Conservation (phyloP, 2,797 vertebrate species). For the Zenarchopterus dispar region DNA sequence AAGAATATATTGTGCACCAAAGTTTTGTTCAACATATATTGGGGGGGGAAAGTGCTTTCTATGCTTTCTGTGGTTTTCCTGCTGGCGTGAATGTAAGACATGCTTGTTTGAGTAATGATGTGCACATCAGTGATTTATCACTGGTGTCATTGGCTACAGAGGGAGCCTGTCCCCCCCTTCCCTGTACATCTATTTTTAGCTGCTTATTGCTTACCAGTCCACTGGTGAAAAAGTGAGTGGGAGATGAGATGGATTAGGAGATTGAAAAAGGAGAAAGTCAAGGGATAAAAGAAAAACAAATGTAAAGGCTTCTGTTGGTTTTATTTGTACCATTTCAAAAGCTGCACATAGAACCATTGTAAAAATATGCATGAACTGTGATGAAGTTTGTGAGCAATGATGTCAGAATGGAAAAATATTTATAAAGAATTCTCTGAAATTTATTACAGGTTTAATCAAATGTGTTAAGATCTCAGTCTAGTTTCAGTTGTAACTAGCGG, state of each 20-base stretch:
- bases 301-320: slow-evolving; percentile 22
- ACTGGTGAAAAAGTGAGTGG: slow-evolving; percentile 50
- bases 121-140: slow-evolving; percentile 76
- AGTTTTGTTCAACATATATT: slow-evolving; percentile 8
- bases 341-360: not conserved
- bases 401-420: not conserved
- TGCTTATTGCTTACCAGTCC: slow-evolving; percentile 62
- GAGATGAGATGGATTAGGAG: slow-evolving; percentile 52
- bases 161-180: slow-evolving; percentile 57
- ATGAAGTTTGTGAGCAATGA: not conserved
- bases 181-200: slow-evolving; percentile 73
- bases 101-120: slow-evolving; percentile 42
- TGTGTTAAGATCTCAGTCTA: slow-evolving; percentile 1
- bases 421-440: not conserved
- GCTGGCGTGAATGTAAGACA: slow-evolving; percentile 13
- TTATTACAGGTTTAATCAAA: too few species aligned
- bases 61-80: slow-evolving; percentile 2
- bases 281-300: slow-evolving; percentile 25
- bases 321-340: slow-evolving; percentile 7
- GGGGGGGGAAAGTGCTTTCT: not conserved
- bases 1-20: slow-evolving; percentile 9
- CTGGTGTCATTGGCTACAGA: slow-evolving; percentile 71
- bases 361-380: not conserved
- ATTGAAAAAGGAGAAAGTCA: slow-evolving; percentile 15
- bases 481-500: slow-evolving; percentile 37